Evolutionary conservation across 2,113 vertebrate genomes (phyloP), one percentile per base, ranked within the genome.

Genomic region (Rissa tridactyla): DNA sequence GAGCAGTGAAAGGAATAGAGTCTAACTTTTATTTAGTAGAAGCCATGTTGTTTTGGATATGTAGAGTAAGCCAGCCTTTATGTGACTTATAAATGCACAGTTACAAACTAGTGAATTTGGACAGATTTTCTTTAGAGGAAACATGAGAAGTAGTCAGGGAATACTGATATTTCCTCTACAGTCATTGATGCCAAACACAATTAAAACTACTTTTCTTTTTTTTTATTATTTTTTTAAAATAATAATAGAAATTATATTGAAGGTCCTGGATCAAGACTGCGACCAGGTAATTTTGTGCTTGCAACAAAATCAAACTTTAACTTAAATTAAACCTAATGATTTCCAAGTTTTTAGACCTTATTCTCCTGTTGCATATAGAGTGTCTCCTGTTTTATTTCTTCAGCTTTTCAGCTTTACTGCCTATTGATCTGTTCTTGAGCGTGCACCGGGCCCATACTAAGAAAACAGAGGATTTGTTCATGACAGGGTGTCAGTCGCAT

Each of bases 271-370:
- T 97, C 97, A 58, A 99, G 98, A 97, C 61, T 97, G 34, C 88
- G 77, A 96, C 98, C 98, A 98, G 98, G 98, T 99, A 98, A 93
- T 75, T 95, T 81, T n/a, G 15, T 51, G 20, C 27, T 88, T 86
- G 32, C 14, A 52, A 62, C 46, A 68, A 78, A 90, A 65, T 71
- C 10, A 86, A 72, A 78, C 16, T 54, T 72, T 32, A 64, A 25
- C 4, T 47, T 62, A n/a, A 23, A 49, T 60, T 83, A 78, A 76
- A 61, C 29, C 23, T 60, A 58, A 64, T 0, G 0, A 62, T 82
- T 93, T 78, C 32, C 80, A 75, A 66, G 15, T 46, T 78, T 80
- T 27, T 58, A 64, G 26, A n/a, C 44, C 47, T 65, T 82, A 32
- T 91, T 85, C 49, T 88, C 25, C 5, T 89, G 49, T 93, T 92